These are phyloP conservation scores for Terrapene triunguis DNA, from an alignment of 2,113 vertebrate genomes.

Conservation along the genomic window DNA sequence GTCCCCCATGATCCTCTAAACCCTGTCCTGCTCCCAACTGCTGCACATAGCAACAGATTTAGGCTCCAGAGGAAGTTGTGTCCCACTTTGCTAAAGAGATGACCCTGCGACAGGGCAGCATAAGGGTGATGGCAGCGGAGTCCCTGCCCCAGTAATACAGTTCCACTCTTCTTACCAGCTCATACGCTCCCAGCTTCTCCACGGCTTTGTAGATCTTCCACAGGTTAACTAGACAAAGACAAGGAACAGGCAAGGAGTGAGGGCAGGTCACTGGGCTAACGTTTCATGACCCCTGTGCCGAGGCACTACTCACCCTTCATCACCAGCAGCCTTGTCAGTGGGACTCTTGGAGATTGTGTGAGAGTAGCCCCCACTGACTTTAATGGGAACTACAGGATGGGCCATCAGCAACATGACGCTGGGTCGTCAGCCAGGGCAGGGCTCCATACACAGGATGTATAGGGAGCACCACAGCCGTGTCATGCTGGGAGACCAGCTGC, in stretches of 20 bases:
- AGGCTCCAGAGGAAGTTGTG: background rate
- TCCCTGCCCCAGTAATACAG: background rate
- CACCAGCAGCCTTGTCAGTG: background rate
- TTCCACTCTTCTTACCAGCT: conserved; percentile 85
- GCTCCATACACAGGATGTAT: background rate
- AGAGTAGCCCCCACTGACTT: background rate
- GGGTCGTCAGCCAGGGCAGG: background rate
- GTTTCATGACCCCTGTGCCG: too few species aligned
- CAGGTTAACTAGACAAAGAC: conserved; percentile 87
- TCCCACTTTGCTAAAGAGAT: background rate
- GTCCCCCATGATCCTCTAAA: background rate
- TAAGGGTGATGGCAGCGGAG: background rate
- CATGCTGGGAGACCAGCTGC: background rate
- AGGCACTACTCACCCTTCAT: background rate
- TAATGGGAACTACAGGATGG: background rate
- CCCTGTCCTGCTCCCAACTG: background rate
- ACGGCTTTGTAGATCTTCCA: conserved; percentile 96
- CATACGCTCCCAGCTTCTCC: conserved; percentile 93
- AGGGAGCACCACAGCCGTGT: background rate
- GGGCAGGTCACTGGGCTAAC: background rate
- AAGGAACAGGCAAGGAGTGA: background rate
- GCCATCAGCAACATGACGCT: too few species aligned
- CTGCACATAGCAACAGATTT: background rate
- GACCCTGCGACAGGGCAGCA: background rate
- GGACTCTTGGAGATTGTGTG: background rate